phyloP scores from a whole-genome alignment of 2,797 vertebrate species.

The Cryptoblepharus egeriae region DNA sequence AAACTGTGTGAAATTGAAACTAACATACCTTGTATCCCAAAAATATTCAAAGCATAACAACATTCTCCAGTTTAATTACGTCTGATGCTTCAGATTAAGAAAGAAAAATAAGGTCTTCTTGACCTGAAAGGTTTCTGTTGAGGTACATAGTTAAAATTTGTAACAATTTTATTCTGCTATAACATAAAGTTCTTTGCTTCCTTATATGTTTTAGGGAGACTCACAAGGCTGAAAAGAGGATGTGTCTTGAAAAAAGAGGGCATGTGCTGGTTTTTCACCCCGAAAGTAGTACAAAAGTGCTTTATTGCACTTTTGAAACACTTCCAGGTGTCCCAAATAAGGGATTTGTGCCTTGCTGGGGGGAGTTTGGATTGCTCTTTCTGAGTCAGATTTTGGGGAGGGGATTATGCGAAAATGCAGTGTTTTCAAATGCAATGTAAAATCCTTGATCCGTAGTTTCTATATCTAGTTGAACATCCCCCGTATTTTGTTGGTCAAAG shows the following conservation, averaged over 20 bases:
- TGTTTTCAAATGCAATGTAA: neutral
- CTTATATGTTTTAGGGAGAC: neutral
- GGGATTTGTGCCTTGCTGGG: too few species aligned
- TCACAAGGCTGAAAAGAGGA: too few species aligned
- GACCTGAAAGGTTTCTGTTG: neutral
- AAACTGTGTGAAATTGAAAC: neutral
- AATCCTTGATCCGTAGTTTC: neutral
- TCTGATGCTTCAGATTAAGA: neutral
- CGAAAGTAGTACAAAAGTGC: too few species aligned
- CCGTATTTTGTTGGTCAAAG: slow-evolving; percentile 36
- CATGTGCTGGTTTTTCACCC: too few species aligned
- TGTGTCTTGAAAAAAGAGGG: too few species aligned
- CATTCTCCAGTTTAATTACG: neutral
- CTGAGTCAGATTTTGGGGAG: neutral
- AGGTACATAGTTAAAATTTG: neutral
- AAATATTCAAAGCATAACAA: neutral
- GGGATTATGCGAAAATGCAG: neutral
- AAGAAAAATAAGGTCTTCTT: neutral
- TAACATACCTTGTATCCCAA: neutral
- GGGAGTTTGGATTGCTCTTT: too few species aligned
- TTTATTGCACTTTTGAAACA: too few species aligned
- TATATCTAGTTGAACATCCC: neutral
- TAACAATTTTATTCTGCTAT: neutral
- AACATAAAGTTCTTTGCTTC: neutral
- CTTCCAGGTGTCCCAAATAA: too few species aligned